Evolutionary conservation across 2,797 vertebrate species (phyloP).

Genomic region (Enteromius afrohamiltoni): DNA sequence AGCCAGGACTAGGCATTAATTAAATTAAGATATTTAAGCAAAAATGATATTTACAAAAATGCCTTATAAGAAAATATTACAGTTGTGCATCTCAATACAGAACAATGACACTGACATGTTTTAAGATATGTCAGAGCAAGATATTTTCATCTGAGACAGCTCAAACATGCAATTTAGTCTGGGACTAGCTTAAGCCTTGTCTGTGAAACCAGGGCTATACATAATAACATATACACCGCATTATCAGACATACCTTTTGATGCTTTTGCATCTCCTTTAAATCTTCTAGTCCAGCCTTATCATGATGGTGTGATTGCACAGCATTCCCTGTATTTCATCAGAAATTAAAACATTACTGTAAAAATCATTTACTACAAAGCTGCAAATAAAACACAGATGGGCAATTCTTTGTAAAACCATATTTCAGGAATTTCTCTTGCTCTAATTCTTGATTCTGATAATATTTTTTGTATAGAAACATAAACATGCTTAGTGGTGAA

Average conservation of each 20-base stretch:
- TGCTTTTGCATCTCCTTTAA: background rate
- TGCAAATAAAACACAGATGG: background rate
- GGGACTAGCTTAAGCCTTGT: too few relatives aligned
- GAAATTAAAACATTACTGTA: background rate
- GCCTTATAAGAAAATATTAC: too few relatives aligned
- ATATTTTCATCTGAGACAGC: too few relatives aligned
- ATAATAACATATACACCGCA: background rate
- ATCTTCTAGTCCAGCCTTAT: background rate
- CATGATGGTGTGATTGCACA: background rate
- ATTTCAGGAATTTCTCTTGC: background rate
- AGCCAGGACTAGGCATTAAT: too few relatives aligned
- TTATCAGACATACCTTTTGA: constrained; percentile 23
- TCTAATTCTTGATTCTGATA: background rate
- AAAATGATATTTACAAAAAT: too few relatives aligned
- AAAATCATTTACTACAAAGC: background rate
- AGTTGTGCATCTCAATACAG: too few relatives aligned
- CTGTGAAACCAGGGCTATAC: background rate
- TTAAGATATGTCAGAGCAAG: too few relatives aligned
- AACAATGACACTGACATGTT: too few relatives aligned
- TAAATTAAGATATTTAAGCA: too few relatives aligned
- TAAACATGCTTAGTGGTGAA: background rate
- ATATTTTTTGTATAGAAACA: background rate
- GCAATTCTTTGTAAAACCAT: background rate
- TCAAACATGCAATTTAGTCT: too few relatives aligned
- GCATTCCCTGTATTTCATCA: constrained; percentile 8